Evolutionary conservation across 2,888 invertebrate species (phyloP).

Genomic region (Hydropsyche betteni): DNA sequence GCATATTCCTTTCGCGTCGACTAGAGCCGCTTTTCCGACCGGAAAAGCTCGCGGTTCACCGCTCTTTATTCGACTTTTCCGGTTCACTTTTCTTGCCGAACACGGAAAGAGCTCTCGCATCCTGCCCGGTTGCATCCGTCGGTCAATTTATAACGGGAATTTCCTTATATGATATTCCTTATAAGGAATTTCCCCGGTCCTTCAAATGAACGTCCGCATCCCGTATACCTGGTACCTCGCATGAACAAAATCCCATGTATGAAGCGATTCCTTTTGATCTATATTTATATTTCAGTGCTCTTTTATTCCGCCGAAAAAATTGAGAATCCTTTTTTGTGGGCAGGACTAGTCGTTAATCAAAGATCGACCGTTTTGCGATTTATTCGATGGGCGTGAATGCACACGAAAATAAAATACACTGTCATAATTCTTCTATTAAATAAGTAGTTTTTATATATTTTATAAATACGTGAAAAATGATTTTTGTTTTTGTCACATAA

Average conservation of each 20-base stretch:
- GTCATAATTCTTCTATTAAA: no score
- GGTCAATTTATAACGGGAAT: constrained; percentile 18
- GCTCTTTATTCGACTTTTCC: constrained; percentile 7
- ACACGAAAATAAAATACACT: neutral
- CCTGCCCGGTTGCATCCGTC: constrained; percentile 16
- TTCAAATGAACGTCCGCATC: neutral
- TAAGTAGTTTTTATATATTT: no score
- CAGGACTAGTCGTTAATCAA: constrained; percentile 20
- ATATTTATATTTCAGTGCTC: no score
- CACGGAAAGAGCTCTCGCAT: neutral
- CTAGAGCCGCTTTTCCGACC: no score
- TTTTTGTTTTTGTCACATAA: no score
- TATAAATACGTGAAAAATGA: no score
- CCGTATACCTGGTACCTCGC: neutral
- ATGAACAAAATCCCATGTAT: neutral
- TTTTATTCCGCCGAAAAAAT: neutral
- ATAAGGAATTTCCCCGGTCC: neutral
- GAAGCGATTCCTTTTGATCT: no score
- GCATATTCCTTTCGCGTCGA: no score
- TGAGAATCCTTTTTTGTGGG: neutral
- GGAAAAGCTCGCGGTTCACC: no score
- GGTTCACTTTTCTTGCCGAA: constrained; percentile 19
- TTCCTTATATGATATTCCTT: constrained; percentile 6
- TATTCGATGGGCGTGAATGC: constrained; percentile 16
- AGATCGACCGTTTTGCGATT: constrained; percentile 11